Conservation (phyloP, 2,888 invertebrate species). For the Megalurothrips usitatus region DNA sequence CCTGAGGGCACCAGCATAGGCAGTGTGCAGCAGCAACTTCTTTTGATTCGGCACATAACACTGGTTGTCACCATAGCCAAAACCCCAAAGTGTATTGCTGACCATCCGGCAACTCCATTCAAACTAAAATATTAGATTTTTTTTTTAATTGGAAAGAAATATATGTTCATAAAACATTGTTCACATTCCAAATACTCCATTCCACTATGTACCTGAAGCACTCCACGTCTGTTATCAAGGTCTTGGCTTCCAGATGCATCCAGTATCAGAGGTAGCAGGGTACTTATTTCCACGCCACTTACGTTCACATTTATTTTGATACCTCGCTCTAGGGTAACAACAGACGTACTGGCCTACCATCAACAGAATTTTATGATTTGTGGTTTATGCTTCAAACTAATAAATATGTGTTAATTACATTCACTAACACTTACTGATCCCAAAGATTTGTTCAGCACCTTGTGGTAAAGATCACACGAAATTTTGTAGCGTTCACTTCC, state of each 20-base stretch:
- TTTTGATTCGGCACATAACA: not conserved
- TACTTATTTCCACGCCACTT: not conserved
- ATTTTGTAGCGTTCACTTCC: slow-evolving; percentile 4
- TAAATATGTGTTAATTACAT: not conserved
- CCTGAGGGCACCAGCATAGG: not conserved
- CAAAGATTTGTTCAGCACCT: not conserved
- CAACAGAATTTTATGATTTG: not conserved
- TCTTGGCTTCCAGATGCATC: not conserved
- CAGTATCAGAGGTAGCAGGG: not conserved
- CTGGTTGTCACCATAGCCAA: slow-evolving; percentile 6
- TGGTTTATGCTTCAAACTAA: not conserved
- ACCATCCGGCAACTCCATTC: slow-evolving; percentile 3
- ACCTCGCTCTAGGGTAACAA: not conserved
- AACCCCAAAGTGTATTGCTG: not conserved
- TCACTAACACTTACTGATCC: not conserved
- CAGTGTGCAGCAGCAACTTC: not conserved
- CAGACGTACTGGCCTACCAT: not conserved
- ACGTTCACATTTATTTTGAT: not conserved
- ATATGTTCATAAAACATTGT: not conserved
- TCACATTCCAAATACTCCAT: not conserved
- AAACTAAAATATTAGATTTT: not conserved
- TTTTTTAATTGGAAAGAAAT: not conserved
- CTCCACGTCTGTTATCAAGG: not conserved
- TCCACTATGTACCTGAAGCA: not conserved
- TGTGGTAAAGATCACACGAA: not conserved